Base-by-base conservation (phyloP, 1,140 invertebrate species). In the Batillaria attramentaria region DNA sequence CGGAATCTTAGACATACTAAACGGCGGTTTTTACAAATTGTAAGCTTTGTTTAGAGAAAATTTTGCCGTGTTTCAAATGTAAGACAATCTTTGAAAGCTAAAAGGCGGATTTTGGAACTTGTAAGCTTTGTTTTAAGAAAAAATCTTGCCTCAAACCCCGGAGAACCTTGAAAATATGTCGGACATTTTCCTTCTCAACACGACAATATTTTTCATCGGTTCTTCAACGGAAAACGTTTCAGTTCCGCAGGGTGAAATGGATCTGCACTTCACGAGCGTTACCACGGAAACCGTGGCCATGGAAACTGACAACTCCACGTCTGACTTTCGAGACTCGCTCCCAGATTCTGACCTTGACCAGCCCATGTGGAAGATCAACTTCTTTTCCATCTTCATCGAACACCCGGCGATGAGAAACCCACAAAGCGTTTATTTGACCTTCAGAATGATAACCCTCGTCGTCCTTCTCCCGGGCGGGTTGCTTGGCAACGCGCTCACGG, bases 361-460 rank as follows among this genome's bases (percentile, higher is more conserved):
- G n/a, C 62, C 62, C 18, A 16, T 31, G 18, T 66, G 62, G 62
- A 31, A 28, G 33, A 31, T 31, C 33, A 66, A 66, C 4, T 66
- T 66, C 62, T 66, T 66, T 28, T 10, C 28, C 62, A 37, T 66
- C 33, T 66, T 66, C 62, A 66, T 66, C 31, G 62, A 66, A 24
- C 62, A 66, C 31, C 62, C 62, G 31, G 62, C 62, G 31, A 66
- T 0, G 18, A 31, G 62, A 8, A 35, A 28, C 62, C 20, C 13
- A 8, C 35, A 31, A 4, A 66, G 62, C 62, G 16, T 66, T 28
- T 66, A 66, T 24, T 24, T 66, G 62, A 66, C 62, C 28, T 66
- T 66, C 4, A 31, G 62, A 18, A 8, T 66, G 31, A 37, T 28
- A 4, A 5, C 62, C 31, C 62, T 66, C 62, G 6, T 37, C 33